These are phyloP conservation scores for Chamaetylas fuelleborni DNA, from an alignment of 2,113 vertebrate species.

Conservation along the genomic window DNA sequence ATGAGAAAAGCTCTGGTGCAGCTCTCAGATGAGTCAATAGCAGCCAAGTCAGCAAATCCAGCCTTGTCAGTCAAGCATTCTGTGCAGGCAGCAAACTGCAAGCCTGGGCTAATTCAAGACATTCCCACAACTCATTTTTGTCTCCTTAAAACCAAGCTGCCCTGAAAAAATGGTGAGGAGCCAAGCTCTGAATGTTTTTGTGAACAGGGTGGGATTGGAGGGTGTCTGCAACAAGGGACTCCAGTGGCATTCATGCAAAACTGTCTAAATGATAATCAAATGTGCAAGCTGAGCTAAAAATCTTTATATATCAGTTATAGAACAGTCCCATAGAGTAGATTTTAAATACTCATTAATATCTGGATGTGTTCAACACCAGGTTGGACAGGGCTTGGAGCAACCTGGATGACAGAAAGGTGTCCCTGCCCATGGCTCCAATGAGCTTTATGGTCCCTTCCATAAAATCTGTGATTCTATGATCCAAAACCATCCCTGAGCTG, in stretches of 20 bases:
- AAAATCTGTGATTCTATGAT: background rate
- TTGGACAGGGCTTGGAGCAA: accelerated
- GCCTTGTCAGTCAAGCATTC: background rate
- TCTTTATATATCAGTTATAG: accelerated
- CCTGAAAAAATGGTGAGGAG: background rate
- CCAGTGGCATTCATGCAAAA: accelerated
- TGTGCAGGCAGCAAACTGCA: background rate
- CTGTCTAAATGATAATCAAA: background rate
- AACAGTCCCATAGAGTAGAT: background rate
- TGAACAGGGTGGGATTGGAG: accelerated
- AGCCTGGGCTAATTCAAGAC: background rate
- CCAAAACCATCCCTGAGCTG: background rate
- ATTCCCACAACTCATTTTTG: background rate
- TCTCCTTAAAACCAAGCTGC: background rate
- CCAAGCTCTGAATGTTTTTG: background rate
- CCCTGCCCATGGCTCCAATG: background rate
- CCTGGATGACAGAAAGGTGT: background rate
- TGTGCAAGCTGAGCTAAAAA: accelerated
- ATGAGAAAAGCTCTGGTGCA: background rate
- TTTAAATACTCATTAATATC: background rate
- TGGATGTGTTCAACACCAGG: background rate
- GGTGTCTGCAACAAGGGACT: no score
- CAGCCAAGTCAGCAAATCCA: background rate
- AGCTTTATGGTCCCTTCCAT: background rate
- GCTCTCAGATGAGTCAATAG: background rate